Base-by-base conservation (phyloP, 2,888 invertebrate genomes). In the Ophion ventricosus region DNA sequence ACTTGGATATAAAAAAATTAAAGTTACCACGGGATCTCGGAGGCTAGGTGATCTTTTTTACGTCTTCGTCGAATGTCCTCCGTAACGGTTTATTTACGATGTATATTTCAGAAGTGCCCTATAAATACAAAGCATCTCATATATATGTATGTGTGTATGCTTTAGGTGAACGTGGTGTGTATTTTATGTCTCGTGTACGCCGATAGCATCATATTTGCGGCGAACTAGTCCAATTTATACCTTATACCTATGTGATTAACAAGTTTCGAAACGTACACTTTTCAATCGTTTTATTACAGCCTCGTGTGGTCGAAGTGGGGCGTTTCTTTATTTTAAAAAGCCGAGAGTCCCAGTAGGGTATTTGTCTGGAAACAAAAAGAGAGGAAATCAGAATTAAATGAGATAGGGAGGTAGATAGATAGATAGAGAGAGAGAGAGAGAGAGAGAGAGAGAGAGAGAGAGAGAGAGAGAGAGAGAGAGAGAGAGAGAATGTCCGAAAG, bases 181-280 rank as follows among this genome's bases (percentile, higher is more conserved):
- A 49, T 49, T 49, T 49, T 49, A 64, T 1, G n/a, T 64, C 35
- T 35, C 35, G 64, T 1, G 35, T 35, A 35, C 23, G 49, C 17
- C 49, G 17, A 49, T 49, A 49, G 17, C 23, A 25, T 25, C 59
- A 59, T 59, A 59, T 59, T 57, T 57, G 23, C 57, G 17, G 20
- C 8, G 35, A 76, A 43, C 76, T 54, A 76, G 66, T 74, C 54
- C 43, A 76, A 69, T 70, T 63, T 66, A 66, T 77, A 76, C 77
- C 61, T 74, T 57, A 70, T 29, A 70, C 14, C 56, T 72, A 8
- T 4, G 40, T 20, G 59, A 75, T 75, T 75, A 57, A 17, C 23
- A 23, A 40, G 3, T n/a, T 63, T n/a, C n/a, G 40, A 63, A 17
- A 63, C 29, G 26, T 14, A 61, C 61, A 29, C 29, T 59, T 54